Evolutionary conservation across 2,888 invertebrate genomes (phyloP), one percentile per base, ranked within the genome.

Genomic region (Tubiluchus corallicola): DNA sequence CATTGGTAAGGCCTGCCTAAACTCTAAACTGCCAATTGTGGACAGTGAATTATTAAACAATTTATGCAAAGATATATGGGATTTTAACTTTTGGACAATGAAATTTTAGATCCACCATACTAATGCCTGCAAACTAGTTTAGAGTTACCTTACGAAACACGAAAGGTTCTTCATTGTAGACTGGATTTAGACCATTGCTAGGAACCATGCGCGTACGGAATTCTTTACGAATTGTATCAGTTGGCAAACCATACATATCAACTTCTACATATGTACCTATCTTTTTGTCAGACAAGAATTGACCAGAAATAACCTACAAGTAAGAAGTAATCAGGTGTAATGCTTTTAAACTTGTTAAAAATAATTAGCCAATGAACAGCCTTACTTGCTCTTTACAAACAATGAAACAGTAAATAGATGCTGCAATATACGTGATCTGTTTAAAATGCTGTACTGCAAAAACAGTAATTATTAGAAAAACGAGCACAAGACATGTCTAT

Each of bases 191-290:
- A 4, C 98, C 98, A 62, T 99, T 99, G 49, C 82, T 82, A 2
- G 94, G 92, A 51, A 99, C 90, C 70, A 92, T 77, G 51, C 90
- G 72, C 0, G 98, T 98, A 18, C 92, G 74, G 68, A 94, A 98
- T 70, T 98, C 98, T 64, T 87, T 90, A 21, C 96, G 74, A 56
- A 99, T 96, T 37, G 98, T 99, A 67, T 99, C 98, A 0, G 98
- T 87, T 0, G 98, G 96, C 53, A 99, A 70, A 37, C 79, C 79
- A 59, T 78, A 79, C 98, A 99, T 99, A 68, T 99, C 98, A 49
- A 98, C 96, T 66, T 98, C 98, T 17, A 98, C 98, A 67, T 94
- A 98, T 0, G 98, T 98, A 18, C 96, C 94, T 43, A 94, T 82
- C 66, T 94, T 96, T 68, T 92, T 92, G 67, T 98, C 98, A 0